Percentiles rank a stretch among this genome's conserved stretches.
Conservation (phyloP, 2,888 invertebrate species). For the Gryllus longicercus region DNA sequence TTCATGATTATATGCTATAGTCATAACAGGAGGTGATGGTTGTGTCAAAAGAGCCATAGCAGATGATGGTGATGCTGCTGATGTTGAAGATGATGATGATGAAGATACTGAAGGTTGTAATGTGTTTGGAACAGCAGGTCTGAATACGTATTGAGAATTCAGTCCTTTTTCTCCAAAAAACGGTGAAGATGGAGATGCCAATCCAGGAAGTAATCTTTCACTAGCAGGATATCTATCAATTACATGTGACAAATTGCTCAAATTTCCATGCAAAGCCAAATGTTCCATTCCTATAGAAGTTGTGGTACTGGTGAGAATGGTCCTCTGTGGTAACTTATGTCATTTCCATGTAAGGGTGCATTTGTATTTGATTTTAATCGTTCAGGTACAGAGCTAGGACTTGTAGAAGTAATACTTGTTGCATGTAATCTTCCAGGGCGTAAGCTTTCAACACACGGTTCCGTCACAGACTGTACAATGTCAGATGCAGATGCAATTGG, state of each 20-base stretch:
- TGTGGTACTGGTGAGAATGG: conserved; percentile 36
- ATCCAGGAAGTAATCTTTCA: conserved; percentile 51
- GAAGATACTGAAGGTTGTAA: conserved; percentile 30
- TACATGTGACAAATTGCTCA: conserved; percentile 59
- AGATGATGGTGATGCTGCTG: conserved; percentile 30
- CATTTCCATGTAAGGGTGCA: background rate
- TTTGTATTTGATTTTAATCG: background rate
- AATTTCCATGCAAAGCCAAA: conserved; percentile 42
- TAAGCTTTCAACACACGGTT: background rate
- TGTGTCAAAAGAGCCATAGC: conserved; percentile 33
- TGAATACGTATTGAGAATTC: background rate
- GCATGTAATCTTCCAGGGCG: background rate
- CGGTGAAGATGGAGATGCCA: conserved; percentile 45
- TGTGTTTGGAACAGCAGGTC: background rate
- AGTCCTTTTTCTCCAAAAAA: conserved; percentile 48
- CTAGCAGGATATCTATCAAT: conserved; percentile 58
- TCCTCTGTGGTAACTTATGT: conserved; percentile 31
- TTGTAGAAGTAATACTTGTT: background rate
- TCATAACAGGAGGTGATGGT: conserved; percentile 23
- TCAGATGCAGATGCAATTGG: background rate
- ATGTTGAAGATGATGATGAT: conserved; percentile 19
- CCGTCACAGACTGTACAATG: background rate
- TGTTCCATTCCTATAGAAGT: conserved; percentile 51
- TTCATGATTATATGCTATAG: conserved; percentile 24
- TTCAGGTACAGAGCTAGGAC: background rate